Evolutionary conservation across 2,888 invertebrate species (phyloP).

Genomic region (Cataglyphis albicans): DNA sequence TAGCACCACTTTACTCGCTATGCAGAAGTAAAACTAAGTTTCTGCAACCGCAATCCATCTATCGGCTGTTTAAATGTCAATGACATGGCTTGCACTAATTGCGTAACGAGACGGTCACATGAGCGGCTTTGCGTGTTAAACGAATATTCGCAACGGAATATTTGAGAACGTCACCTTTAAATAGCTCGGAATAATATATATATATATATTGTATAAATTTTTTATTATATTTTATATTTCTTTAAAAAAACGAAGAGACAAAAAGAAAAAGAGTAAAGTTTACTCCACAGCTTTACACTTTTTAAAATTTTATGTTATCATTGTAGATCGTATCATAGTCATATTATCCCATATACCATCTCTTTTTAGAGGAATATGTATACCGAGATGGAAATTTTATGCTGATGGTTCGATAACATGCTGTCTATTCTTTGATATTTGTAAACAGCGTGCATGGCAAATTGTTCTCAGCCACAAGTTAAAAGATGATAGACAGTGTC

Average conservation of each 20-base stretch:
- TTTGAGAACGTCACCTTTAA: constrained; percentile 5
- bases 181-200: background rate
- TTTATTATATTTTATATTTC: constrained; percentile 18
- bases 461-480: constrained; percentile 25
- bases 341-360: background rate
- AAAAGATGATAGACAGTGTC: constrained; percentile 47
- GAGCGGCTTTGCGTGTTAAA: background rate
- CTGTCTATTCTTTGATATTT: constrained; percentile 1
- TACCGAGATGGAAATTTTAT: constrained; percentile 10
- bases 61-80: constrained; percentile 35
- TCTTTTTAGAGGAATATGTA: background rate
- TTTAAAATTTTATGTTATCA: constrained; percentile 19
- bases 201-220: background rate
- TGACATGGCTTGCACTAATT: constrained; percentile 34
- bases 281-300: background rate
- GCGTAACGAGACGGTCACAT: background rate
- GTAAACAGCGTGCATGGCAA: constrained; percentile 2
- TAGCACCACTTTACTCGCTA: constrained; percentile 37
- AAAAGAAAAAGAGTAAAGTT: background rate
- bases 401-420: background rate
- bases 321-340: constrained; percentile 16
- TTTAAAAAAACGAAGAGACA: background rate
- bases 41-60: constrained; percentile 26
- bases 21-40: constrained; percentile 55
- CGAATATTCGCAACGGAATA: background rate